Evolutionary conservation across 2,888 invertebrate genomes (phyloP).

Genomic region (Mimachlamys varia): DNA sequence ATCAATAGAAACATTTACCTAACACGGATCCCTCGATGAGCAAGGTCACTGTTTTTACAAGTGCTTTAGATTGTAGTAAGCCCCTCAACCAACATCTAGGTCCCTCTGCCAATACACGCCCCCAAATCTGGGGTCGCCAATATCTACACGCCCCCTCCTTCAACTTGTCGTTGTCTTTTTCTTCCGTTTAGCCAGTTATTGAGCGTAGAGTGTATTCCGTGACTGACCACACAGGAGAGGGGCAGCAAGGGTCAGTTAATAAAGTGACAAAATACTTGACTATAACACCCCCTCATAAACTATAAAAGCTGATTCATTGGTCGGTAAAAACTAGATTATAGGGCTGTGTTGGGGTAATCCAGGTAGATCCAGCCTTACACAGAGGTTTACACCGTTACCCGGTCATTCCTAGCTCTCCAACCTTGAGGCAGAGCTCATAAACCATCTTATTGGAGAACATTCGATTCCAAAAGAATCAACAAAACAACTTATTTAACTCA

Average conservation of each 20-base stretch:
- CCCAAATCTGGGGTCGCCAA: neutral
- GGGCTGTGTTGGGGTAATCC: neutral
- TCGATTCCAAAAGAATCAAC: neutral
- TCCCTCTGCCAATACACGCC: conserved; percentile 12
- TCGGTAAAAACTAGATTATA: conserved; percentile 20
- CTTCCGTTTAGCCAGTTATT: neutral
- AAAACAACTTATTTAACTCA: neutral
- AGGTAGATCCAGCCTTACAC: neutral
- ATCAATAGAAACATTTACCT: conserved; percentile 29
- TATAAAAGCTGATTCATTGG: neutral
- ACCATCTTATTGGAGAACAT: neutral
- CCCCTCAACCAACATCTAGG: neutral
- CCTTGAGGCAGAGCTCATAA: neutral
- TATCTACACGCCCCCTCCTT: neutral
- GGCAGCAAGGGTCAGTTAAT: neutral
- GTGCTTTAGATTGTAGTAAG: conserved; percentile 6
- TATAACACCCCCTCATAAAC: conserved; percentile 6
- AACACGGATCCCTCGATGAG: neutral
- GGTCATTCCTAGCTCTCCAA: neutral
- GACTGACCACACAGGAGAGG: conserved; percentile 14
- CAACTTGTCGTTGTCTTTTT: neutral
- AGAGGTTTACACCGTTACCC: neutral
- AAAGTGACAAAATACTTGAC: conserved; percentile 28
- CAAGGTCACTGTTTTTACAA: conserved; percentile 31
- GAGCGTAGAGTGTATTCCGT: neutral